These are phyloP conservation scores for Bombus affinis DNA, from an alignment of 1,140 invertebrate species.

Conservation along the genomic window DNA sequence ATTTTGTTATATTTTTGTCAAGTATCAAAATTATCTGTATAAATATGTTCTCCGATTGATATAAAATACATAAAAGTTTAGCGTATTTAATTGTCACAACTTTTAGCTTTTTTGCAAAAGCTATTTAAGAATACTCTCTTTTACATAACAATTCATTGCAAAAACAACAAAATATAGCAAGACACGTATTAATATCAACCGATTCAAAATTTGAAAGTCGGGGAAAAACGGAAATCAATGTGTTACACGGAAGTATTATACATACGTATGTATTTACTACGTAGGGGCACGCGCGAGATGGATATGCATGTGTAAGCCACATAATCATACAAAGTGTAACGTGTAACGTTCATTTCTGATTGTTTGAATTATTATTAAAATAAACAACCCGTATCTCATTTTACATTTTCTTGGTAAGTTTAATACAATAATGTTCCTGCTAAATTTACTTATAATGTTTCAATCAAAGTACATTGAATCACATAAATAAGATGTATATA, in stretches of 20 bases:
- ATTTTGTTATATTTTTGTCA: conserved; percentile 4
- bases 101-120: background rate
- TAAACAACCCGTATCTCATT: background rate
- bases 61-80: conserved; percentile 6
- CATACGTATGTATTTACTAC: background rate
- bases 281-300: background rate
- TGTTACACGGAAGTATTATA: background rate
- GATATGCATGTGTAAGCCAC: background rate
- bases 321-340: background rate
- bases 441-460: background rate
- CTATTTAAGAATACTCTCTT: background rate
- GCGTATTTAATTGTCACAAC: conserved; percentile 21
- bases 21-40: background rate
- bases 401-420: background rate
- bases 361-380: background rate
- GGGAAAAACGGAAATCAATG: background rate
- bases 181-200: background rate
- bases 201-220: background rate
- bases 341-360: too few relatives aligned
- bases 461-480: background rate
- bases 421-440: background rate
- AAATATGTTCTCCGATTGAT: background rate
- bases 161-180: background rate
- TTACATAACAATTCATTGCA: background rate
- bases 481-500: background rate